Percentiles rank a stretch among this genome's conserved stretches.
These are phyloP conservation scores for Burhinus bistriatus DNA, from an alignment of 2,113 vertebrate genomes.

Conservation along the genomic window DNA sequence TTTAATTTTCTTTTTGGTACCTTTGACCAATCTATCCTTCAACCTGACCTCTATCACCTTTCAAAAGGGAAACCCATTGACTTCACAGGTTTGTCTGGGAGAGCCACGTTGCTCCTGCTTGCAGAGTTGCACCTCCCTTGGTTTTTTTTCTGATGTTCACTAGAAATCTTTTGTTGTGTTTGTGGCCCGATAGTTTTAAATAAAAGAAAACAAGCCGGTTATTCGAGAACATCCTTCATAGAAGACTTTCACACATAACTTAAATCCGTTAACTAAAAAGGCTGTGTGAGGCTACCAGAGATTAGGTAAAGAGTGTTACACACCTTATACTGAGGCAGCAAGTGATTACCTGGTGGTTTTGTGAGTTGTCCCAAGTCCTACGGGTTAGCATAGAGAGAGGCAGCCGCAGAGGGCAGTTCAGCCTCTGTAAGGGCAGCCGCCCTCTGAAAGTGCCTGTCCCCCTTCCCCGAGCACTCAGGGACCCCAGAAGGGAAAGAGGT, in stretches of 20 bases:
- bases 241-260: not conserved
- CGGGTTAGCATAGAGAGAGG: not conserved
- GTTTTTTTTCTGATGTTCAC: not conserved
- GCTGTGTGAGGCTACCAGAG: not conserved
- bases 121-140: not conserved
- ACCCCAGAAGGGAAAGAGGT: not conserved
- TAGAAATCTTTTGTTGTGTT: not conserved
- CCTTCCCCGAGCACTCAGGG: not conserved
- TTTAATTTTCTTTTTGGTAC: not conserved
- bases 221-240: not conserved
- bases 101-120: not conserved
- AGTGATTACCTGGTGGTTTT: not conserved
- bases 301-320: not conserved
- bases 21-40: not conserved
- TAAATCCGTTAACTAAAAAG: not conserved
- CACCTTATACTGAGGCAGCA: not conserved
- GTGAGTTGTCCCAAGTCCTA: not conserved
- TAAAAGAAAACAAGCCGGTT: not conserved
- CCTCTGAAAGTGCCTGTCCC: rapidly evolving
- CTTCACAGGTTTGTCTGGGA: not conserved
- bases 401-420: not conserved
- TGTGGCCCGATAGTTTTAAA: not conserved
- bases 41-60: not conserved
- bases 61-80: not conserved
- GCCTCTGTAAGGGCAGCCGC: not conserved